phyloP scores from a whole-genome alignment of 2,888 invertebrate genomes.

The Diaperis boleti region DNA sequence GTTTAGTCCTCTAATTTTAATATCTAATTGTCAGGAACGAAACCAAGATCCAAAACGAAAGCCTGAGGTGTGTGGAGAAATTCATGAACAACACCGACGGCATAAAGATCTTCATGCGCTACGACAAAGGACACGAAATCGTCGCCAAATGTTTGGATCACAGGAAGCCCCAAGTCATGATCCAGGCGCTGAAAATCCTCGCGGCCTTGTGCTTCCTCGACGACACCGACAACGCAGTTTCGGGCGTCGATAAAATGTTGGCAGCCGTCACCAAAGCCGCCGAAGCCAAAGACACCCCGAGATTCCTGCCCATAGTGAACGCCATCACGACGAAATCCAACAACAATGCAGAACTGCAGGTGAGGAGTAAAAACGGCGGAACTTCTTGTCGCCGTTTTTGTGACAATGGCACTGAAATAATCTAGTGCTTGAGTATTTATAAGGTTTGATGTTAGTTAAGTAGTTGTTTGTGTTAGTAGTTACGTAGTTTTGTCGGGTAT shows the following conservation, averaged over 20 bases:
- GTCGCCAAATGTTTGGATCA: slow-evolving; percentile 87
- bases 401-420: background rate
- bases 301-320: slow-evolving; percentile 81
- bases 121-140: slow-evolving; percentile 83
- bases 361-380: slow-evolving; percentile 59
- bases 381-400: background rate
- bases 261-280: slow-evolving; percentile 91
- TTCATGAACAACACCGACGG: slow-evolving; percentile 97
- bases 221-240: slow-evolving; percentile 68
- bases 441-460: background rate
- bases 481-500: background rate
- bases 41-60: slow-evolving; percentile 88
- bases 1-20: slow-evolving; percentile 1
- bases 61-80: slow-evolving; percentile 91
- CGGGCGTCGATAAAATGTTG: slow-evolving; percentile 89
- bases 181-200: slow-evolving; percentile 82
- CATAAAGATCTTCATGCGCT: slow-evolving; percentile 85
- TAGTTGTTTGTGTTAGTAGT: background rate
- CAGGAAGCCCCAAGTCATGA: slow-evolving; percentile 86
- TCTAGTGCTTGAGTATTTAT: background rate
- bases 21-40: slow-evolving; percentile 58
- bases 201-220: slow-evolving; percentile 73
- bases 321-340: slow-evolving; percentile 80
- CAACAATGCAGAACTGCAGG: slow-evolving; percentile 79
- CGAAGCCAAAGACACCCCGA: slow-evolving; percentile 70